A percentile compares a stretch with the other conserved stretches of the same genome.
Conservation (phyloP, 1,140 invertebrate species). For the Drosophila mauritiana region DNA sequence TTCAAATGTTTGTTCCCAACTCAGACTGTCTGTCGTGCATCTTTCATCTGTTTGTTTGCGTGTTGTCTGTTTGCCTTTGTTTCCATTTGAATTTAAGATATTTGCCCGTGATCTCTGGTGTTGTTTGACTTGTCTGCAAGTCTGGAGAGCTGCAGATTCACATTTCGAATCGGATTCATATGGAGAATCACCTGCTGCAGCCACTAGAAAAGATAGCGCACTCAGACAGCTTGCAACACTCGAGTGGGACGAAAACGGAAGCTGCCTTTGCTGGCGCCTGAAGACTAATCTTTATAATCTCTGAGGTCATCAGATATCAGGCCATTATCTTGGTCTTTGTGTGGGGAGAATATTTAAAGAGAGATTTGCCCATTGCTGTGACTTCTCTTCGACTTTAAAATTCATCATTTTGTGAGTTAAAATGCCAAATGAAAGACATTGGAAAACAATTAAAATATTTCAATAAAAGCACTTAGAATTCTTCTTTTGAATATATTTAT, state of each 20-base stretch:
- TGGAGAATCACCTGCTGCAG: neutral
- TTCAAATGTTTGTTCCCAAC: conserved; percentile 44
- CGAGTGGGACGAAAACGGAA: conserved; percentile 40
- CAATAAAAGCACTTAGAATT: no score
- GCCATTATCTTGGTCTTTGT: conserved; percentile 9
- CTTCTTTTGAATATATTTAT: neutral
- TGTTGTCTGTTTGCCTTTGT: conserved; percentile 58
- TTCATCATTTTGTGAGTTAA: neutral
- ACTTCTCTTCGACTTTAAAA: neutral
- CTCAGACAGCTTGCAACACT: conserved; percentile 36
- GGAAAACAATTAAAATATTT: no score
- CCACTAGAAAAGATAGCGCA: neutral
- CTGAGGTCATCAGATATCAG: conserved; percentile 31
- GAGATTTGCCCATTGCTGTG: neutral
- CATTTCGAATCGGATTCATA: neutral
- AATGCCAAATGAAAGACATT: no score
- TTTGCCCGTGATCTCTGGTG: conserved; percentile 47
- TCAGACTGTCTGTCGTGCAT: conserved; percentile 20
- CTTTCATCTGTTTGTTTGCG: conserved; percentile 22
- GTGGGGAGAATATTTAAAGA: conserved; percentile 2
- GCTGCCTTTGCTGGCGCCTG: conserved; percentile 43
- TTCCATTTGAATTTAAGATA: conserved; percentile 73
- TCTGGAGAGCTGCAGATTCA: neutral
- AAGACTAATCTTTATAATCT: conserved; percentile 40
- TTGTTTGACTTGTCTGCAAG: conserved; percentile 50